phyloP scores from a whole-genome alignment of 2,888 invertebrate genomes.

The Notodonta ziczac region DNA sequence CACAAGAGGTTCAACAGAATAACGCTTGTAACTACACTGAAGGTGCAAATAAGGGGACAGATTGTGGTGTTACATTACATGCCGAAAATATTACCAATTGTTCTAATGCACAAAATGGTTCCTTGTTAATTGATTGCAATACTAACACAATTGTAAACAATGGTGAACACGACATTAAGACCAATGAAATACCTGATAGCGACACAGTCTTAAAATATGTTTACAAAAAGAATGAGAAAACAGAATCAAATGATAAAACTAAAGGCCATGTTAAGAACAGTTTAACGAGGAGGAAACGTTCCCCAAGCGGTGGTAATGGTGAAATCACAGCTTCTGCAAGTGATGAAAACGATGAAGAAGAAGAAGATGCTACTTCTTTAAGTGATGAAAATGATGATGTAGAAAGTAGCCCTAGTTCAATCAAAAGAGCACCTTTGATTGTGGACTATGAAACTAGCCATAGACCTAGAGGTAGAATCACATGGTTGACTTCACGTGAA shows the following conservation, averaged over 20 bases:
- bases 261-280: slow-evolving; percentile 64
- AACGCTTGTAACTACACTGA: slow-evolving; percentile 19
- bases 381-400: slow-evolving; percentile 7
- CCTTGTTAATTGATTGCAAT: neutral
- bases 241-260: slow-evolving; percentile 40
- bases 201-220: slow-evolving; percentile 65
- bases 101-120: neutral
- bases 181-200: slow-evolving; percentile 36
- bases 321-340: neutral
- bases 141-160: slow-evolving; percentile 7
- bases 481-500: slow-evolving; percentile 34
- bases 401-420: slow-evolving; percentile 30
- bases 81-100: neutral
- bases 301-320: slow-evolving; percentile 11
- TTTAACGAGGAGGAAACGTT: slow-evolving; percentile 60
- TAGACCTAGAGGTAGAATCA: slow-evolving; percentile 39
- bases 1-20: slow-evolving; percentile 14
- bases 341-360: neutral
- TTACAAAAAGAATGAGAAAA: slow-evolving; percentile 56
- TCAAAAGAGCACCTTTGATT: slow-evolving; percentile 49
- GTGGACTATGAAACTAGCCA: slow-evolving; percentile 65
- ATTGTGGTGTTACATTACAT: neutral
- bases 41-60: slow-evolving; percentile 8
- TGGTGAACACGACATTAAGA: slow-evolving; percentile 20
- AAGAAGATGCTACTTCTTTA: neutral